phyloP scores from a whole-genome alignment of 1,140 invertebrate genomes.

The Bombus confusus region DNA sequence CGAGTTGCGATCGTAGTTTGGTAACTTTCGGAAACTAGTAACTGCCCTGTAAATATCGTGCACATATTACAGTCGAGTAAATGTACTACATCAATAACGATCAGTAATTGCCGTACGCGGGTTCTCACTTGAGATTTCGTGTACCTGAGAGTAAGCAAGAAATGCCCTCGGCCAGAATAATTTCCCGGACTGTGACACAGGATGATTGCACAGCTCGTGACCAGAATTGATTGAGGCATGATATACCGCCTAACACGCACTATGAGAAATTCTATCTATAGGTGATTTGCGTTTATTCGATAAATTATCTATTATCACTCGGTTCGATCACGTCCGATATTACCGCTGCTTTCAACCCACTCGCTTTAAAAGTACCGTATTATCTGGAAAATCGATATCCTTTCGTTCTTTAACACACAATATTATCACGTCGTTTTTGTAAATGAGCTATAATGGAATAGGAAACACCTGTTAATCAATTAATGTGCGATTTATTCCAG shows the following conservation, averaged over 20 bases:
- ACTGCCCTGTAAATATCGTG: slow-evolving; percentile 23
- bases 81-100: slow-evolving; percentile 59
- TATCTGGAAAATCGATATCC: background rate
- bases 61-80: slow-evolving; percentile 42
- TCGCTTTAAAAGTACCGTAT: background rate
- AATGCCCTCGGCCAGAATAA: slow-evolving; percentile 57
- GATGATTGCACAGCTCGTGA: slow-evolving; percentile 64
- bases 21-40: slow-evolving; percentile 43
- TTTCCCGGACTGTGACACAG: slow-evolving; percentile 51
- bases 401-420: background rate
- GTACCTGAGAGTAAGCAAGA: slow-evolving; percentile 56
- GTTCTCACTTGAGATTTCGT: slow-evolving; percentile 14
- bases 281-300: slow-evolving; percentile 11
- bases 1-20: background rate
- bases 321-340: background rate
- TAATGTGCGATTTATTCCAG: background rate
- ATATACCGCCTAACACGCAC: background rate
- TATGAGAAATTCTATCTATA: background rate
- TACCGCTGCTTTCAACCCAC: background rate
- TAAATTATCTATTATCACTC: background rate
- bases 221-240: slow-evolving; percentile 51
- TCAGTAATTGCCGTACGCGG: slow-evolving; percentile 44
- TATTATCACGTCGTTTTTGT: background rate
- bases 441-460: background rate
- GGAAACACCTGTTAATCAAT: background rate